Evolutionary conservation across 2,113 vertebrate genomes (phyloP).

Genomic region (Turnix velox): DNA sequence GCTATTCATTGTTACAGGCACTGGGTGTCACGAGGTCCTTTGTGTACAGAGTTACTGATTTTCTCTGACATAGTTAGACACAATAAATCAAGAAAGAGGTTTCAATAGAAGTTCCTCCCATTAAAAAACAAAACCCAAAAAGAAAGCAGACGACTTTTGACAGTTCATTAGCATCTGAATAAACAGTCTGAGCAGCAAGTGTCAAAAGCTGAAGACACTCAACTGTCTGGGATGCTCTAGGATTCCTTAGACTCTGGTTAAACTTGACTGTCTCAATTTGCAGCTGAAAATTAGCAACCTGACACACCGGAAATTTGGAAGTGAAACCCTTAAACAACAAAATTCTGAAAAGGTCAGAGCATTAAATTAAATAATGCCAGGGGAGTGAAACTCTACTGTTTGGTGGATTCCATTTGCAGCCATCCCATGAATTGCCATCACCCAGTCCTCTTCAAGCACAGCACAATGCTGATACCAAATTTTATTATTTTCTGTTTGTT

Average conservation of each 20-base stretch:
- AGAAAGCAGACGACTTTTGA: background rate
- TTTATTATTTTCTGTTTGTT: background rate
- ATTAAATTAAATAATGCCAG: background rate
- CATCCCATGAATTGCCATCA: background rate
- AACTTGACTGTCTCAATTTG: background rate
- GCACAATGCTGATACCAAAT: background rate
- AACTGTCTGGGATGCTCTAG: background rate
- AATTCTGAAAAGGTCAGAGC: background rate
- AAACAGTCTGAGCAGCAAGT: background rate
- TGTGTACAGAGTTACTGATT: background rate
- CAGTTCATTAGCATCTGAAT: background rate
- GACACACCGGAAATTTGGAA: background rate
- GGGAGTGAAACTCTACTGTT: background rate
- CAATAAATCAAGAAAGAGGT: background rate
- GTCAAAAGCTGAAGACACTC: background rate
- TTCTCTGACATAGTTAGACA: background rate
- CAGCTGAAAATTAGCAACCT: background rate
- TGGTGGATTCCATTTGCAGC: background rate
- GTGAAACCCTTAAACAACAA: background rate
- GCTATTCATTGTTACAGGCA: constrained; percentile 2
- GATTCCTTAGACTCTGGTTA: background rate
- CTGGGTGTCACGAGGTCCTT: constrained; percentile 10
- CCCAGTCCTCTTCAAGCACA: background rate
- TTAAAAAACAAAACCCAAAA: background rate
- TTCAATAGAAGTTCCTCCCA: background rate